Base-by-base conservation (phyloP, 2,797 vertebrate genomes). In the Diceros bicornis region DNA sequence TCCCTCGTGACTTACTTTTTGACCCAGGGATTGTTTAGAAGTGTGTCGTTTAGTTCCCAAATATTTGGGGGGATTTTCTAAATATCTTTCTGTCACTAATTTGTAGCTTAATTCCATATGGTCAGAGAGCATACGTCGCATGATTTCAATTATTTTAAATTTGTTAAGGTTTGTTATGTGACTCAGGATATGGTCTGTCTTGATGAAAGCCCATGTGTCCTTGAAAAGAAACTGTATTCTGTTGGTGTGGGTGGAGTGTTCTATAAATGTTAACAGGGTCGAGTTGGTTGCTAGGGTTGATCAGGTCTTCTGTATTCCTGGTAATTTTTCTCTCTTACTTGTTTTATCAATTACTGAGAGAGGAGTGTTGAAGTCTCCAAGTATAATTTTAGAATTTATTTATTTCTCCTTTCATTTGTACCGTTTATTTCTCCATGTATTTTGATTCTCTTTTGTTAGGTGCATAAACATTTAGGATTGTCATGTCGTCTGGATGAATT, bases 1-100 rank as follows among this genome's bases (percentile, higher is more conserved):
- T 94, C 78, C 92, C 94, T 74, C 91, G 66, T 93, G 93, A 95
- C 55, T 89, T 89, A 66, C 84, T 94, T 41, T 96, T 90, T 94
- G 84, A 81, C 91, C 52, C 25, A 96, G 90, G 75, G 55, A 83
- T 96, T 97, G 94, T 81, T 95, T 92, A 84, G 85, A 90, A 90
- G 61, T 62, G 23, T 71, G 89, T 94, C 85, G 37, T 64, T 95
- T 92, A 89, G 83, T 74, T 97, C 64, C 84, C 91, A 95, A 83
- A 75, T 62, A 90, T 87, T 86, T 95, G 34, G 87, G 92, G 91
- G 89, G 85, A 68, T 84, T 94, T 97, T 97, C 75, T 90, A 72
- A 94, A 29, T 83, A 71, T 23, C 21, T 37, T 79, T 68, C 59
- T 66, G 81, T 90, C 3, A 3, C 47, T 41, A 44, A 86, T 59